Percentiles rank a stretch among this genome's conserved stretches.
phyloP scores from a whole-genome alignment of 1,140 invertebrate genomes.

The Drosophila albomicans region DNA sequence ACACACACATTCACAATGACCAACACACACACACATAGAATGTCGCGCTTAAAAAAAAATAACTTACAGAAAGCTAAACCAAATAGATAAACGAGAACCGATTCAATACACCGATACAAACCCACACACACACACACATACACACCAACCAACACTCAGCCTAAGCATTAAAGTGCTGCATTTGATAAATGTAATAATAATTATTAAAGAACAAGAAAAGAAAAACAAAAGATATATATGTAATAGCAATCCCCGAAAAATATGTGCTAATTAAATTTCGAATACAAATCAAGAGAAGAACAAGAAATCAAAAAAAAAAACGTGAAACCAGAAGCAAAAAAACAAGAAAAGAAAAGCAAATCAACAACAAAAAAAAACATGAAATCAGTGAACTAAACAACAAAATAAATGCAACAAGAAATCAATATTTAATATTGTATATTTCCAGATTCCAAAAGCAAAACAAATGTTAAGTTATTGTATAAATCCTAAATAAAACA shows the following conservation, averaged over 20 bases:
- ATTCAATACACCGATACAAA: slow-evolving; percentile 42
- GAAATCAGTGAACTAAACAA: slow-evolving; percentile 50
- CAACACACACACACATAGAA: slow-evolving; percentile 13
- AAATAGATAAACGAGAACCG: slow-evolving; percentile 63
- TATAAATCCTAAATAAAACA: slow-evolving; percentile 74
- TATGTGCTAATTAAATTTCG: slow-evolving; percentile 47
- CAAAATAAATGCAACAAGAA: slow-evolving; percentile 56
- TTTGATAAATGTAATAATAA: slow-evolving; percentile 73
- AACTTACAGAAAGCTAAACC: slow-evolving; percentile 58
- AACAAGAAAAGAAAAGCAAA: slow-evolving; percentile 19
- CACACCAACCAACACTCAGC: slow-evolving; percentile 52
- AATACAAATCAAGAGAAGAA: slow-evolving; percentile 24
- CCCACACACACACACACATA: slow-evolving; percentile 19
- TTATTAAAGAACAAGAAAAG: slow-evolving; percentile 34
- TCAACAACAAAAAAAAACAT: slow-evolving; percentile 38
- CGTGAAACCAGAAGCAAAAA: slow-evolving; percentile 31
- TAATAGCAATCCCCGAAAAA: slow-evolving; percentile 45
- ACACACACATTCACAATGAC: slow-evolving; percentile 21
- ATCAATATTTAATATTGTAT: slow-evolving; percentile 84
- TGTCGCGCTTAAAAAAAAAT: neutral
- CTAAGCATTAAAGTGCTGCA: slow-evolving; percentile 79
- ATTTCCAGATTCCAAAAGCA: slow-evolving; percentile 80
- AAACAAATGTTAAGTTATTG: slow-evolving; percentile 81
- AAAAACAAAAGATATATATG: slow-evolving; percentile 43
- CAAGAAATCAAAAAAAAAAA: slow-evolving; percentile 27